Conservation (phyloP, 2,113 vertebrate genomes). For the Urocitellus parryii region DNA sequence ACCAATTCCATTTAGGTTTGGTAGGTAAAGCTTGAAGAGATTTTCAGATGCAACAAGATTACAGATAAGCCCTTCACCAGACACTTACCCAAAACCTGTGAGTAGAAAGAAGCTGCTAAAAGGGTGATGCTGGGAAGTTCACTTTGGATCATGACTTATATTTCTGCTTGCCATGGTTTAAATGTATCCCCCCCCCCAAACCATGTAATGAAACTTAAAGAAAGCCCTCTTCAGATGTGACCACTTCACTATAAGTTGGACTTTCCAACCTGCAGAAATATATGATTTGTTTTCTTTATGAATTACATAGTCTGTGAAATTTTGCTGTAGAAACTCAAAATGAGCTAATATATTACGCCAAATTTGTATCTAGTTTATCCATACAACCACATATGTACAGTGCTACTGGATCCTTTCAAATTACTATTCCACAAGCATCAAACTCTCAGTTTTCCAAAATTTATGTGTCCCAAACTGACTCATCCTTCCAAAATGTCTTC, state of each 20-base stretch:
- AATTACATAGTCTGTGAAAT: not conserved
- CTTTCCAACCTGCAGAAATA: not conserved
- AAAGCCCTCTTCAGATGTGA: not conserved
- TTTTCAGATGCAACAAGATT: too few species aligned
- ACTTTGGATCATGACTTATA: not conserved
- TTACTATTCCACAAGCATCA: not conserved
- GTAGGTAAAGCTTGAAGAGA: not conserved
- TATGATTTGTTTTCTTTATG: not conserved
- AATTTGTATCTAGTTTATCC: not conserved
- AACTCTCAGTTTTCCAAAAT: not conserved
- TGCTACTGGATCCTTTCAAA: not conserved
- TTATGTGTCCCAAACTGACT: not conserved
- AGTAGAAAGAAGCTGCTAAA: not conserved
- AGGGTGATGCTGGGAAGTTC: not conserved
- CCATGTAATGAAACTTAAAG: too few species aligned
- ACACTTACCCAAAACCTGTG: not conserved
- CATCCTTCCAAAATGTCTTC: not conserved
- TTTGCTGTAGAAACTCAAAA: not conserved
- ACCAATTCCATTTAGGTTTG: not conserved
- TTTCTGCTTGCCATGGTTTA: not conserved
- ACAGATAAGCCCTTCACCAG: not conserved
- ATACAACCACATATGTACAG: not conserved
- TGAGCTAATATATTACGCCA: not conserved
- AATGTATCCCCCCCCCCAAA: not conserved
- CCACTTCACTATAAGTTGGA: not conserved